Base-by-base conservation (phyloP, 2,888 invertebrate genomes). In the Ectobius pallidus region DNA sequence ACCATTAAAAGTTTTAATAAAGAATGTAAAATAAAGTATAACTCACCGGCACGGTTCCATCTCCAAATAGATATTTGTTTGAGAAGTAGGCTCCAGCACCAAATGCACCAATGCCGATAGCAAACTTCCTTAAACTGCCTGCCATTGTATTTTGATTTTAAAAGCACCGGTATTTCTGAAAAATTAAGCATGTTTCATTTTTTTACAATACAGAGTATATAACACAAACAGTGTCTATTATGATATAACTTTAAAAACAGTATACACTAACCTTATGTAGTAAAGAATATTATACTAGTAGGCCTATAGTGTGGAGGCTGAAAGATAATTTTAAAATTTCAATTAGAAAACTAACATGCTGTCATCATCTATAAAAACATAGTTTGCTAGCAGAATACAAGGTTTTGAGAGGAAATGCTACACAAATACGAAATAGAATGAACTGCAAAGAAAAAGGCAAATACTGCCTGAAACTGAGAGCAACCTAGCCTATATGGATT, bases 71-170 rank as follows among this genome's bases (percentile, higher is more conserved):
- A 62, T 81, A 39, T 78, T 78, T 79, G 73, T 80, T 77, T 4
- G 79, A 78, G 4, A 80, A 58, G 63, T 78, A 78, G 14, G 79
- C 79, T 22, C 80, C 79, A 58, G 79, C 78, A 27, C 80, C 80
- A 69, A 80, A 75, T 22, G 78, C 78, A 7, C 79, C 61, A 18
- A 79, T 78, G 30, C 78, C 79, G 4, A 78, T 76, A 2, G 78
- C 75, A 22, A 81, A 65, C 74, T 78, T 79, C 58, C 77, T 77
- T 2, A 80, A 70, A 69, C 78, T 77, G 32, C 79, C 76, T 27
- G 79, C 76, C 79, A 79, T 62, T 62, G 20, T 27, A n/a, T 62
- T 14, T 30, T 9, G 55, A 55, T 22, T 25, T 39, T 9, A 20
- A 39, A 20, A 9, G 20, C 22, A 39, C 62, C 39, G 62, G 18